Evolutionary conservation across 2,113 vertebrate genomes (phyloP).

Genomic region (Hepsetus odoe): DNA sequence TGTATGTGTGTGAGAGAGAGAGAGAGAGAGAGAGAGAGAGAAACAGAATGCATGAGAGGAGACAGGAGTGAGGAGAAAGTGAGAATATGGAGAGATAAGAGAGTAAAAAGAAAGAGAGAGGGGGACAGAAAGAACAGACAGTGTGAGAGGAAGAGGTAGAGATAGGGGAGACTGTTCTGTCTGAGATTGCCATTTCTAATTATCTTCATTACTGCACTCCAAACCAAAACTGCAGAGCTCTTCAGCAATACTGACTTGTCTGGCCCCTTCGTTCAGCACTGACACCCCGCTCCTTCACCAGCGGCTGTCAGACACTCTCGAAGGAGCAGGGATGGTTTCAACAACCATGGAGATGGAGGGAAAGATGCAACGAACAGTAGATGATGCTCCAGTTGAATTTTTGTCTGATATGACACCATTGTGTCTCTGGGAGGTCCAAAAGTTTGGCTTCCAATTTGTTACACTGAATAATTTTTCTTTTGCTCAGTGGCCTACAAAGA

Average conservation of each 20-base stretch:
- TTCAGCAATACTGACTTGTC: slow-evolving; percentile 7
- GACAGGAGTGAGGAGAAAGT: no score
- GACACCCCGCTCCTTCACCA: neutral
- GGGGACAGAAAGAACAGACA: neutral
- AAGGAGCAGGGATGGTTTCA: neutral
- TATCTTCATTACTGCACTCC: slow-evolving; percentile 26
- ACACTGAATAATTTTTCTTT: neutral
- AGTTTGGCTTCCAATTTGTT: no score
- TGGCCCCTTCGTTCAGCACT: slow-evolving; percentile 23
- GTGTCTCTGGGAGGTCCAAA: neutral
- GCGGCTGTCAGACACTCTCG: slow-evolving; percentile 4
- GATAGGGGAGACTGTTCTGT: neutral
- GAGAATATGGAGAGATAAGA: neutral
- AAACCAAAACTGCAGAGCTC: no score
- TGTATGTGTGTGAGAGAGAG: neutral
- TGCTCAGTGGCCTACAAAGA: neutral
- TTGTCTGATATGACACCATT: neutral
- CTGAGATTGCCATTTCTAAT: slow-evolving; percentile 34
- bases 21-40: no score
- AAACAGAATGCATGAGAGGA: no score
- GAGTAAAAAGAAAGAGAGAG: slow-evolving; percentile 10
- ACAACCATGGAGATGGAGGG: neutral
- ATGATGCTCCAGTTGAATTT: slow-evolving; percentile 7
- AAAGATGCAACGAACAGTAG: neutral
- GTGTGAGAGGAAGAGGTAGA: no score